Evolutionary conservation across 2,797 vertebrate species (phyloP).

Genomic region (Pelobates cultripes): DNA sequence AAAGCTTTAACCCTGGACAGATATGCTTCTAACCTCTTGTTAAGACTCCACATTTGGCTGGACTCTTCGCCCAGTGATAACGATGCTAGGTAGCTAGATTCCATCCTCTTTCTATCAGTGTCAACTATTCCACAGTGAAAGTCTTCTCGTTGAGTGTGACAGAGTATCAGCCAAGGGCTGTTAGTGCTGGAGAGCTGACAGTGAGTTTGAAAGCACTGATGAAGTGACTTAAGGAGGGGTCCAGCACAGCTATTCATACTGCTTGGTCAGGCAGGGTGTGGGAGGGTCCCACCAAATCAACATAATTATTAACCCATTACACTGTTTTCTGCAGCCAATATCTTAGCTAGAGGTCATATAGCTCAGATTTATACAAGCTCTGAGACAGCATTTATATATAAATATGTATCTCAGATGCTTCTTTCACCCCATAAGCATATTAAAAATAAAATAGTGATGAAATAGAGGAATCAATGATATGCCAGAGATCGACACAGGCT

Average conservation of each 20-base stretch:
- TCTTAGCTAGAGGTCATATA: background rate
- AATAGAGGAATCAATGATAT: no score
- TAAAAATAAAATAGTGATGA: no score
- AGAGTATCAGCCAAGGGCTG: constrained; percentile 22
- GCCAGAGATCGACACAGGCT: no score
- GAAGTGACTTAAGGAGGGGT: constrained; percentile 58
- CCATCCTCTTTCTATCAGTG: constrained; percentile 54
- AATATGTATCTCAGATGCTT: no score
- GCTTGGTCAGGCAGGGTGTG: constrained; percentile 56
- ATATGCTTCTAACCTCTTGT: constrained; percentile 87
- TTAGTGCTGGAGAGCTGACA: constrained; percentile 14
- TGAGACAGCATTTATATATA: background rate
- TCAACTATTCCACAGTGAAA: background rate
- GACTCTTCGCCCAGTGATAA: constrained; percentile 77
- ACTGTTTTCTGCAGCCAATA: background rate
- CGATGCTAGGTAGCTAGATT: constrained; percentile 51
- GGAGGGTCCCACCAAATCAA: constrained; percentile 60
- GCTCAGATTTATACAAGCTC: background rate
- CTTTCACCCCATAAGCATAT: no score
- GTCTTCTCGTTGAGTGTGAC: background rate
- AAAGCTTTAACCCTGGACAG: constrained; percentile 85
- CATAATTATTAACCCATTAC: constrained; percentile 67
- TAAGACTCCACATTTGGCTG: constrained; percentile 90
- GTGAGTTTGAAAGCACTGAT: constrained; percentile 13
- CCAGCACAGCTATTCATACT: constrained; percentile 73